A percentile compares a stretch with the other conserved stretches of the same genome.
These are phyloP conservation scores for Mobula birostris DNA, from an alignment of 2,113 vertebrate genomes.

Conservation along the genomic window DNA sequence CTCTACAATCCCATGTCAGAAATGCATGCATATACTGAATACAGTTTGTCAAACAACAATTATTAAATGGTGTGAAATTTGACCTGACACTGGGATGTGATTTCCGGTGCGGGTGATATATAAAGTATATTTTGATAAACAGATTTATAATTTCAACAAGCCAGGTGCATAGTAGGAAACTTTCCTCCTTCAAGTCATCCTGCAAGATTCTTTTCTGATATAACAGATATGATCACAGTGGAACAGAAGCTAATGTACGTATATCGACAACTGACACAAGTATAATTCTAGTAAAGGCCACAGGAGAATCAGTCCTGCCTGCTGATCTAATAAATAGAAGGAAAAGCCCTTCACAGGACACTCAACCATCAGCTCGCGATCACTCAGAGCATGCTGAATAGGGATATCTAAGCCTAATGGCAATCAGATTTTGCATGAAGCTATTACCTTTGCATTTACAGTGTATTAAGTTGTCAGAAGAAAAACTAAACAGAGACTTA, in stretches of 20 bases:
- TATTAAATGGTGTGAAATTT: neutral
- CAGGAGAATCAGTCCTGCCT: neutral
- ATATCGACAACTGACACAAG: neutral
- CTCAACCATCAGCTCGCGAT: neutral
- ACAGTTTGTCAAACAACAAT: neutral
- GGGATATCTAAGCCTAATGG: neutral
- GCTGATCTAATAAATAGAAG: neutral
- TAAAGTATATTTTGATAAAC: neutral
- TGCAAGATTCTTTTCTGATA: neutral
- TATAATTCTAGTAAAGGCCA: neutral
- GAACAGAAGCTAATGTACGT: neutral
- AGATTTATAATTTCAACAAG: neutral
- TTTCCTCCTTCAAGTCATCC: neutral
- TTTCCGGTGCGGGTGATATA: neutral
- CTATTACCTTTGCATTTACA: conserved; percentile 4
- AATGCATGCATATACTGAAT: neutral
- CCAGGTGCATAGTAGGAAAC: neutral
- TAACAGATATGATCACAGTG: neutral
- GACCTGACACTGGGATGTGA: neutral
- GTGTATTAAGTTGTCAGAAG: neutral
- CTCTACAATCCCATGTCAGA: neutral
- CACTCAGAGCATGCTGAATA: neutral
- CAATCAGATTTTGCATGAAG: neutral
- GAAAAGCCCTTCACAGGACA: no score
- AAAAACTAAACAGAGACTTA: neutral